Percentiles rank a stretch among this genome's conserved stretches.
Evolutionary conservation across 2,797 vertebrate genomes (phyloP).

Genomic region (Synanceia verrucosa): DNA sequence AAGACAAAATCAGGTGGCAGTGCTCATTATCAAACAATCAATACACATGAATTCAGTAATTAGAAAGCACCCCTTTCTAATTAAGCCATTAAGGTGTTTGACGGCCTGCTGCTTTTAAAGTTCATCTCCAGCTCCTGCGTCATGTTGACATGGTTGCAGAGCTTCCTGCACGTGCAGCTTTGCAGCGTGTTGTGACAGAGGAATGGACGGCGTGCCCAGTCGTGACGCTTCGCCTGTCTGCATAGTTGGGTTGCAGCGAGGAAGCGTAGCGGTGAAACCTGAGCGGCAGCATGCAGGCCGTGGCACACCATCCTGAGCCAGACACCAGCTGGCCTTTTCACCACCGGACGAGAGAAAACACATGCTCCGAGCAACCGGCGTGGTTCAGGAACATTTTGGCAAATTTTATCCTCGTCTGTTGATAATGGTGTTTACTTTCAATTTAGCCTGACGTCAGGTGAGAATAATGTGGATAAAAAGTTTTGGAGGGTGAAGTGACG

Average conservation of each 20-base stretch:
- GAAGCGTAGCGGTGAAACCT: slow-evolving; percentile 67
- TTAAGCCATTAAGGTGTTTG: too few relatives aligned
- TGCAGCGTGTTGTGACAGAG: slow-evolving; percentile 59
- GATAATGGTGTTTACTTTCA: slow-evolving; percentile 1
- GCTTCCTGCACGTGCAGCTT: slow-evolving; percentile 32
- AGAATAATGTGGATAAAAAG: too few relatives aligned
- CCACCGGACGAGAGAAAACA: slow-evolving; percentile 39
- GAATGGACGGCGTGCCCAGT: slow-evolving; percentile 30
- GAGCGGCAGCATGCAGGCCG: slow-evolving; percentile 52
- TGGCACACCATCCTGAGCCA: slow-evolving; percentile 54
- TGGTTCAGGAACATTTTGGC: slow-evolving; percentile 2
- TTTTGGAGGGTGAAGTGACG: neutral
- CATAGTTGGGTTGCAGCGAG: slow-evolving; percentile 51
- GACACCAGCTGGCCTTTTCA: slow-evolving; percentile 68
- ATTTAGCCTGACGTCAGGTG: too few relatives aligned
- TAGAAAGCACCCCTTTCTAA: too few relatives aligned
- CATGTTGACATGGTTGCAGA: neutral
- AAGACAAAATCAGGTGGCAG: neutral
- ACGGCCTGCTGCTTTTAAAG: too few relatives aligned
- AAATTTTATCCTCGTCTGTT: slow-evolving; percentile 6
- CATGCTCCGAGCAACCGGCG: slow-evolving; percentile 19
- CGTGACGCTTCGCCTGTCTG: slow-evolving; percentile 53
- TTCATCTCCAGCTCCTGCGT: neutral
- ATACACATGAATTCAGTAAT: too few relatives aligned
- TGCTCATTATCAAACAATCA: neutral